Percentiles rank a stretch among this genome's conserved stretches.
Evolutionary conservation across 2,797 vertebrate genomes (phyloP).

Genomic region (Florisuga fusca): DNA sequence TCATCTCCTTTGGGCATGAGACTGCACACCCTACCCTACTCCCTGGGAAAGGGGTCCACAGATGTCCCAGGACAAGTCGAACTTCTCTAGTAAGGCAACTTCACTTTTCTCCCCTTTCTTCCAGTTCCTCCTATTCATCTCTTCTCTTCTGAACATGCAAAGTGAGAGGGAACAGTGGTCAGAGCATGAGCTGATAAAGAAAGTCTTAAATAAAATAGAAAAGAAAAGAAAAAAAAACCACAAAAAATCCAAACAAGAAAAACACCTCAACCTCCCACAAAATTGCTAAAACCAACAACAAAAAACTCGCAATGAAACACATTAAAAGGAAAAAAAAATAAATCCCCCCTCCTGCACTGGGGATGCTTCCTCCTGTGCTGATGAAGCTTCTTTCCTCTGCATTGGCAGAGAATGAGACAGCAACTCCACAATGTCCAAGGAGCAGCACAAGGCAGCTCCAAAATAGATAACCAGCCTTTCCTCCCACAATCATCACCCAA

Average conservation of each 20-base stretch:
- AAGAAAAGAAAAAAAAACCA: background rate
- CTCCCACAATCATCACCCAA: background rate
- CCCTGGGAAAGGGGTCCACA: background rate
- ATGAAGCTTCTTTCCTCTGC: background rate
- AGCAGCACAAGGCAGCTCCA: background rate
- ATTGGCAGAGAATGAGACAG: background rate
- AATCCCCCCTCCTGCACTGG: background rate
- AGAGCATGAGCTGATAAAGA: background rate
- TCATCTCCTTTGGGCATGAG: background rate
- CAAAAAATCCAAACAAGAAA: too few relatives aligned
- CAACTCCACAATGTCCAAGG: background rate
- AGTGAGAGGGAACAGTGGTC: background rate
- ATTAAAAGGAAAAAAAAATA: background rate
- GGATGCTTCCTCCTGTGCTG: background rate
- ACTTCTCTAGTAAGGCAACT: background rate
- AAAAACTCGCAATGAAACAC: background rate
- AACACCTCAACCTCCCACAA: too few relatives aligned
- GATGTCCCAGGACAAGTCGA: background rate
- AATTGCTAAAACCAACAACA: background rate
- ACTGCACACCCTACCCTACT: accelerated
- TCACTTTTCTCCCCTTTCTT: background rate
- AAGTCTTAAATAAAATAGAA: background rate
- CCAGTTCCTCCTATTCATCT: background rate
- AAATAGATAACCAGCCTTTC: accelerated
- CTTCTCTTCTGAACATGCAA: background rate